Evolutionary conservation across 2,888 invertebrate genomes (phyloP).

Genomic region (Lasioglossum malachurum): DNA sequence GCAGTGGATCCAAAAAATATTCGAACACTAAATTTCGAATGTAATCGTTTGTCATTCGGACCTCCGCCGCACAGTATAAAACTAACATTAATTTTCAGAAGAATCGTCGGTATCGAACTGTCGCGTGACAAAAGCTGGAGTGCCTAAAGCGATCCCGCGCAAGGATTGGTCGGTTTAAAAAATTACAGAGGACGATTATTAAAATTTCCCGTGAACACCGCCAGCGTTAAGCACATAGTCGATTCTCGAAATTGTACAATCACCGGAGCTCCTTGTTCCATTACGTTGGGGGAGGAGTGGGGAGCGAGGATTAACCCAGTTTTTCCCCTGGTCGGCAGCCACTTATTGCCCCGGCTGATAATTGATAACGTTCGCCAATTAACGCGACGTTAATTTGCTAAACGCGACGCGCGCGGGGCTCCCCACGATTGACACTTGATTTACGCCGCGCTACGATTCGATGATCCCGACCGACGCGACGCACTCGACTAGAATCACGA

Average conservation of each 20-base stretch:
- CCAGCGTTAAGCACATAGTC: background rate
- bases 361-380: constrained; percentile 47
- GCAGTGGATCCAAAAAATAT: too few species aligned
- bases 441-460: constrained; percentile 25
- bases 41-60: too few species aligned
- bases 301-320: constrained; percentile 36
- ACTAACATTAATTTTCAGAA: too few species aligned
- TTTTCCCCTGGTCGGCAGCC: background rate
- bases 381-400: constrained; percentile 30
- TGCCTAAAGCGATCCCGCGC: background rate
- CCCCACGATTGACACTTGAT: constrained; percentile 27
- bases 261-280: constrained; percentile 22
- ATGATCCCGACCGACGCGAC: constrained; percentile 17
- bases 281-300: background rate
- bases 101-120: too few species aligned
- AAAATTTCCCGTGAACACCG: background rate
- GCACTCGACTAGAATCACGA: constrained; percentile 36
- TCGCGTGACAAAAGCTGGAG: too few species aligned
- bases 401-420: background rate
- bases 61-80: too few species aligned
- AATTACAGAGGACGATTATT: background rate
- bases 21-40: too few species aligned
- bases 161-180: background rate
- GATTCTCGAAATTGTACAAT: background rate
- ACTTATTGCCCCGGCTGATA: constrained; percentile 33